phyloP scores from a whole-genome alignment of 1,140 invertebrate species.

The Camponotus floridanus region DNA sequence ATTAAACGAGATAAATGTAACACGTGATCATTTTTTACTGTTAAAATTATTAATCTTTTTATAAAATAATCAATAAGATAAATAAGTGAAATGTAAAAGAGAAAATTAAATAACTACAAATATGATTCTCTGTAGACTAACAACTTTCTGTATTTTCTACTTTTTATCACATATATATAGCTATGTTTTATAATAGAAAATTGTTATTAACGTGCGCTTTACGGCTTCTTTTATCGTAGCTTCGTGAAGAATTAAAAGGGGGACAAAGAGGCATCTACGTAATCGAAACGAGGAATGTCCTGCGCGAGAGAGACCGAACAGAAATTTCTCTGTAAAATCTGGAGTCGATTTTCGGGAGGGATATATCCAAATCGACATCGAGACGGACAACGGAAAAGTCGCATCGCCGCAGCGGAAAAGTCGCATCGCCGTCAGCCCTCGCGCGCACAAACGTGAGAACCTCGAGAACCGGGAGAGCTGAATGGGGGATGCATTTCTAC shows the following conservation, averaged over 20 bases:
- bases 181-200: neutral
- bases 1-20: neutral
- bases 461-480: slow-evolving; percentile 72
- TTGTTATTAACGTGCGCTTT: neutral
- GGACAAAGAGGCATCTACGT: neutral
- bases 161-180: neutral
- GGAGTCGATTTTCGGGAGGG: neutral
- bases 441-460: slow-evolving; percentile 66
- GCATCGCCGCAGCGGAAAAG: slow-evolving; percentile 7
- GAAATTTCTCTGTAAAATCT: neutral
- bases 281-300: neutral
- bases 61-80: neutral
- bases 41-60: neutral
- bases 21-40: neutral
- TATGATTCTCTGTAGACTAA: neutral
- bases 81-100: neutral
- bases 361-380: neutral
- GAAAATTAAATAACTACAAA: neutral
- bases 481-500: slow-evolving; percentile 79
- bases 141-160: neutral
- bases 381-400: neutral
- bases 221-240: neutral
- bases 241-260: neutral
- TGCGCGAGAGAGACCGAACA: neutral
- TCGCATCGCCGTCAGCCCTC: neutral